These are phyloP conservation scores for Umimayanthus chanpuru DNA, from an alignment of 92 coral and sea anemone genomes.

Conservation along the genomic window DNA sequence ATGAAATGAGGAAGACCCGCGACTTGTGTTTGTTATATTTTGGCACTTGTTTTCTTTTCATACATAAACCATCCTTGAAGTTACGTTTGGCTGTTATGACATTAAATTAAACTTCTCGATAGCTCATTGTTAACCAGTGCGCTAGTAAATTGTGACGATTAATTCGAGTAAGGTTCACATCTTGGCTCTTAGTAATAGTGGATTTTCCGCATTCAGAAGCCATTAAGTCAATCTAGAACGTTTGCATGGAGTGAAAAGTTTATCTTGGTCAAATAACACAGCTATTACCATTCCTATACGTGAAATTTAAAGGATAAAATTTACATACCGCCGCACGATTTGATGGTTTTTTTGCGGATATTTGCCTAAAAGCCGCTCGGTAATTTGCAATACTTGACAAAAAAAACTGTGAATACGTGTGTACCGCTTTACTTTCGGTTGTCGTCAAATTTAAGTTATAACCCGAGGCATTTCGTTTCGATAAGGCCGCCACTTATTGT, in stretches of 20 bases:
- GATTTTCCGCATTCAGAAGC: constrained; percentile 39
- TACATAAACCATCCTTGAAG: constrained; percentile 75
- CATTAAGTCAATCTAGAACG: constrained; percentile 60
- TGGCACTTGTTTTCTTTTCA: constrained; percentile 57
- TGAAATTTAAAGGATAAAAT: constrained; percentile 39
- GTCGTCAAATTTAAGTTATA: constrained; percentile 79
- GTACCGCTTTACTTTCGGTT: constrained; percentile 12
- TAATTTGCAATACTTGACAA: constrained; percentile 21
- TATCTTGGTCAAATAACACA: constrained; percentile 59
- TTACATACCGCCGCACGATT: constrained; percentile 77
- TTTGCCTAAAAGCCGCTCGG: constrained; percentile 26
- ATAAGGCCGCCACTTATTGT: constrained; percentile 66
- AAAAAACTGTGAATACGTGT: constrained; percentile 20
- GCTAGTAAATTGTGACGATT: constrained; percentile 72
- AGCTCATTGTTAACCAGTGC: constrained; percentile 73
- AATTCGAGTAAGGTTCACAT: constrained; percentile 43
- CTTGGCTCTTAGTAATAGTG: constrained; percentile 43
- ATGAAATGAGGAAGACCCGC: constrained; percentile 22
- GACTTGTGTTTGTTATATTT: constrained; percentile 49
- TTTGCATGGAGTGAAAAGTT: constrained; percentile 23
- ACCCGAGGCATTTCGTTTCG: constrained; percentile 82
- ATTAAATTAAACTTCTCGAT: constrained; percentile 81
- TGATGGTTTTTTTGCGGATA: constrained; percentile 27
- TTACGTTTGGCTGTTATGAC: constrained; percentile 75
- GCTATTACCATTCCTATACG: constrained; percentile 42